A percentile compares a stretch with the other conserved stretches of the same genome.
Conservation (phyloP, 2,113 vertebrate species). For the Muntiacus reevesi region DNA sequence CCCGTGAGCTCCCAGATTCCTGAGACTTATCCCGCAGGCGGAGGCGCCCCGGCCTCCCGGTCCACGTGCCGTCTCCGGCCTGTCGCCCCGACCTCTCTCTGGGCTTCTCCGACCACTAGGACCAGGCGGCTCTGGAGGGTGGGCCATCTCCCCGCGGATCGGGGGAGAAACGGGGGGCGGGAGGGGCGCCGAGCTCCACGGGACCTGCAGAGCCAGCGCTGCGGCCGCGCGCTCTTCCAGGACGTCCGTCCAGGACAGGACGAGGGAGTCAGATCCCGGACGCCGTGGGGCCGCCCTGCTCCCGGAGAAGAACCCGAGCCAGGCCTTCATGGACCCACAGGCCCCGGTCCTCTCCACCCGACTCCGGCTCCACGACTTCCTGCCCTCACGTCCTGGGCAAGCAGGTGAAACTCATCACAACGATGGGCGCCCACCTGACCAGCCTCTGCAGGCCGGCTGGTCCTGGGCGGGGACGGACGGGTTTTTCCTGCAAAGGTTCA, state of each 20-base stretch:
- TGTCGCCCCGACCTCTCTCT: not conserved
- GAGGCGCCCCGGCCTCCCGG: not conserved
- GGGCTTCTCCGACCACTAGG: not conserved
- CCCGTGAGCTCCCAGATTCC: not conserved
- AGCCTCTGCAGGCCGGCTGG: not conserved
- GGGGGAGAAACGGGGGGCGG: not conserved
- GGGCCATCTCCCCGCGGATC: not conserved
- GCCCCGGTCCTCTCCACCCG: not conserved
- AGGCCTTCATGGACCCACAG: not conserved
- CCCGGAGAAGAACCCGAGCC: not conserved
- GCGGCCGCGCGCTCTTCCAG: not conserved
- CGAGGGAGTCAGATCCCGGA: not conserved
- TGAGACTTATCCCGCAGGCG: not conserved
- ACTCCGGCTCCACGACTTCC: not conserved
- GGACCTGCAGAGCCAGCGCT: not conserved
- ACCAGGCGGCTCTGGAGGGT: not conserved
- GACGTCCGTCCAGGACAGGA: not conserved
- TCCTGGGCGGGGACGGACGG: no score
- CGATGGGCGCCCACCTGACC: not conserved
- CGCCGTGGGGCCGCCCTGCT: not conserved
- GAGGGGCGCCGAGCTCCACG: not conserved
- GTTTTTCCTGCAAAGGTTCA: not conserved
- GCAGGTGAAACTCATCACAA: not conserved
- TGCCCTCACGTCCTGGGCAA: not conserved
- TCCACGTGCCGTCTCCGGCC: not conserved